phyloP scores from a whole-genome alignment of 1,140 invertebrate species.

The Lerema accius region DNA sequence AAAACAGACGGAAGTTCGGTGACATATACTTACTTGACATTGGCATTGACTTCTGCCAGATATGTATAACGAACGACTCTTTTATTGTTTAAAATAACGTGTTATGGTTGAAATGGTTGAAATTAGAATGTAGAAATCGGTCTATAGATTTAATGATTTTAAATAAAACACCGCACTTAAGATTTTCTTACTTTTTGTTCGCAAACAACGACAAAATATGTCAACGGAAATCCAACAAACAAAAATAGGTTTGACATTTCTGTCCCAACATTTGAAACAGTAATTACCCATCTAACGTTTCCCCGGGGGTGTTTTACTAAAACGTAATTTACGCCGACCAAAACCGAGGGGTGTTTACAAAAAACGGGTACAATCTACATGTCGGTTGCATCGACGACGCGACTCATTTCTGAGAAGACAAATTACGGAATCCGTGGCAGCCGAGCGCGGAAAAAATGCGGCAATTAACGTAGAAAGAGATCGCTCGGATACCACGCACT shows the following conservation, averaged over 20 bases:
- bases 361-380: conserved; percentile 73
- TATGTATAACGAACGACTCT: too few relatives aligned
- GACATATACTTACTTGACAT: too few relatives aligned
- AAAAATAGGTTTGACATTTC: conserved; percentile 74
- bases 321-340: conserved; percentile 76
- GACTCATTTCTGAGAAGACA: conserved; percentile 81
- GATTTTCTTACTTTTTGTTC: too few relatives aligned
- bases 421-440: conserved; percentile 76
- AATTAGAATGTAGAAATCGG: too few relatives aligned
- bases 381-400: conserved; percentile 77
- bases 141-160: too few relatives aligned
- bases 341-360: conserved; percentile 72
- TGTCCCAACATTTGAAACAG: conserved; percentile 74
- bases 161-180: too few relatives aligned
- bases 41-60: too few relatives aligned
- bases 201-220: too few relatives aligned
- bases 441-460: conserved; percentile 75
- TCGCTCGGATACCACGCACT: conserved; percentile 59
- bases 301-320: conserved; percentile 73
- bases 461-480: conserved; percentile 72
- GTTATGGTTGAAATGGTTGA: too few relatives aligned
- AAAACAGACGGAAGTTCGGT: too few relatives aligned
- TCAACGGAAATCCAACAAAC: conserved; percentile 51
- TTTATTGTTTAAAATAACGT: too few relatives aligned
- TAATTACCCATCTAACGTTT: conserved; percentile 80